Evolutionary conservation across 2,797 vertebrate species (phyloP).

Genomic region (Ataeniobius toweri): DNA sequence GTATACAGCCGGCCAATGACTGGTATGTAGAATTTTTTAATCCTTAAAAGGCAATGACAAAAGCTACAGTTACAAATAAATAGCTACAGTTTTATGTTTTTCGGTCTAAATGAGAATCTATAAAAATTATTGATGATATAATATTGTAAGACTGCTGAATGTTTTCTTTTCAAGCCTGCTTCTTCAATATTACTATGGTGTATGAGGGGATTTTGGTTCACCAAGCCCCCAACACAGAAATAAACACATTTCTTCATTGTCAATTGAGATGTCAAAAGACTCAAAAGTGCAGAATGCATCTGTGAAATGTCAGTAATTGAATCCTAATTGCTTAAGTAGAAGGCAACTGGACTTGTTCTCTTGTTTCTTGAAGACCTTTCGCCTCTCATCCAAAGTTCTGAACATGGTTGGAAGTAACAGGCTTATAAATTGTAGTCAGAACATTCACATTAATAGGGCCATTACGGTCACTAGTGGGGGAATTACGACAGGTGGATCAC

Average conservation of each 20-base stretch:
- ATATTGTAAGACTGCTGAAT: constrained; percentile 54
- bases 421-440: not conserved
- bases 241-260: constrained; percentile 61
- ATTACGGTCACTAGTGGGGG: not conserved
- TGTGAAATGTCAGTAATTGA: constrained; percentile 29
- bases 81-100: constrained; percentile 48
- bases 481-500: not conserved
- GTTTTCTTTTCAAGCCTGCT: constrained; percentile 28
- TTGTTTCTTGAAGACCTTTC: not conserved
- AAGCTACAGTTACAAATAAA: constrained; percentile 68
- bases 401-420: not conserved
- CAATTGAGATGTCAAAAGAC: constrained; percentile 57
- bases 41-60: constrained; percentile 63
- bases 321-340: not conserved
- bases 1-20: constrained; percentile 41
- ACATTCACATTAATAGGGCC: not conserved
- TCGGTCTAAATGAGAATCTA: constrained; percentile 65
- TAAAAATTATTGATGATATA: constrained; percentile 59
- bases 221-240: constrained; percentile 48
- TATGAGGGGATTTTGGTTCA: constrained; percentile 60
- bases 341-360: not conserved
- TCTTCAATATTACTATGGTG: constrained; percentile 27
- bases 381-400: not conserved
- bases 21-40: constrained; percentile 36
- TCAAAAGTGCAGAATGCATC: constrained; percentile 67